Evolutionary conservation across 2,113 vertebrate species (phyloP).

Genomic region (Thunnus thynnus): DNA sequence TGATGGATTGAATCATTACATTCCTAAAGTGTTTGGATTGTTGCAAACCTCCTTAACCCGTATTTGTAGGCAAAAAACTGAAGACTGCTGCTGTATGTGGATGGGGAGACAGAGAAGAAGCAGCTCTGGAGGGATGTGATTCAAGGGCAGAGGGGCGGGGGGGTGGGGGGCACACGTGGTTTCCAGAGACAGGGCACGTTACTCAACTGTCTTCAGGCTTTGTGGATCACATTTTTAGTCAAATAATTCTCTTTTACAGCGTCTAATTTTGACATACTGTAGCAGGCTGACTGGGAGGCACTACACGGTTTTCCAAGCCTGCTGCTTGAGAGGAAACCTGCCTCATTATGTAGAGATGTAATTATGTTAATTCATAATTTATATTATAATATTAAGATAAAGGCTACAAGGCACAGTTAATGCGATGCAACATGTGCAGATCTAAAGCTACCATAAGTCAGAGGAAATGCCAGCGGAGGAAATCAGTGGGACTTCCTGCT

Average conservation of each 20-base stretch:
- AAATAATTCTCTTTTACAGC: not conserved
- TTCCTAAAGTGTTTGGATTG: not conserved
- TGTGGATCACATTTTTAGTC: slow-evolving; percentile 26
- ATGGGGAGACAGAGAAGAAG: slow-evolving; percentile 1
- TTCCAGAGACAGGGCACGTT: slow-evolving; percentile 10
- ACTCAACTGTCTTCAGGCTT: slow-evolving; percentile 41
- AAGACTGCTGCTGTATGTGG: not conserved
- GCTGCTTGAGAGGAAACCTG: slow-evolving; percentile 25
- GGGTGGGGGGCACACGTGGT: not conserved
- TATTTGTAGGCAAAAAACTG: slow-evolving; percentile 14
- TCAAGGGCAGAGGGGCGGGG: slow-evolving; percentile 20
- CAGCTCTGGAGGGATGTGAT: slow-evolving; percentile 42
- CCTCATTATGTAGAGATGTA: slow-evolving; percentile 36
- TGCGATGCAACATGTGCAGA: slow-evolving; percentile 2
- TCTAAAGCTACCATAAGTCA: not conserved
- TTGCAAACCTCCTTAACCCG: not conserved
- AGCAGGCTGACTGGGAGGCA: slow-evolving; percentile 4
- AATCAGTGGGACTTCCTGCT: not conserved
- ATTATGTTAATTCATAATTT: too few species aligned
- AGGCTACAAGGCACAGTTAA: not conserved
- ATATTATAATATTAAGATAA: not conserved
- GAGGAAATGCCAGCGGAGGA: not conserved
- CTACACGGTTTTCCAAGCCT: not conserved
- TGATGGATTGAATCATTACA: not conserved
- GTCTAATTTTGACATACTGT: not conserved